Base-by-base conservation (phyloP, 2,113 vertebrate species). In the Otis tarda region DNA sequence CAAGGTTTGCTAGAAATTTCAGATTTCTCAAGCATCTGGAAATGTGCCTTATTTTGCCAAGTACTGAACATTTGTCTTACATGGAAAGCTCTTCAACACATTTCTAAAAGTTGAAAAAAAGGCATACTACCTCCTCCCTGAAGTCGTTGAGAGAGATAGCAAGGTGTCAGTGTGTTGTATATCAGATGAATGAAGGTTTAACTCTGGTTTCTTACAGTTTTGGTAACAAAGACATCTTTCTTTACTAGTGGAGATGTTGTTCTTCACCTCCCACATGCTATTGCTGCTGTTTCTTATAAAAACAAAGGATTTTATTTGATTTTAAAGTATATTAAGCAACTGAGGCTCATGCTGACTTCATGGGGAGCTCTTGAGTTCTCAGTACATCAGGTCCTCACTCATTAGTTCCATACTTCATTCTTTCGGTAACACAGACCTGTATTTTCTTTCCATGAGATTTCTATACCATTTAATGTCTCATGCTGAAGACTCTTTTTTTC, bases 1-100 rank as follows among this genome's bases (percentile, higher is more conserved):
- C 59, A 15, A 4, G 2, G 15, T 68, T 89, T 5, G 0, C 35
- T 33, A 96, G 79, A 86, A 86, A 90, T 86, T 78, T 68, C 68
- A 96, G 47, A 74, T 76, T 86, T 92, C 70, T 77, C 60, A 92
- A 63, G 71, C 73, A 86, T 95, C 73, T 88, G 68, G 76, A 86
- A 86, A 75, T 4, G 6, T 77, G 23, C 55, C 67, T 83, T 85
- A 37, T 64, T 81, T 73, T 90, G 76, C 68, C 88, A 94, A 86
- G n/a, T 63, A 55, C 57, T 33, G 71, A 94, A 86, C 70, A 80
- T 83, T 50, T 25, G 49, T 89, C 85, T 88, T 88, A 41, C 57
- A 39, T 45, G 43, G 61, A 88, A 86, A 90, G 56, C 68, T 84
- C 39, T 56, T 92, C 57, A 78, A 37, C 2, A 14, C 49, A 71